phyloP scores from a whole-genome alignment of 2,888 invertebrate species.

The Endotricha flammealis region DNA sequence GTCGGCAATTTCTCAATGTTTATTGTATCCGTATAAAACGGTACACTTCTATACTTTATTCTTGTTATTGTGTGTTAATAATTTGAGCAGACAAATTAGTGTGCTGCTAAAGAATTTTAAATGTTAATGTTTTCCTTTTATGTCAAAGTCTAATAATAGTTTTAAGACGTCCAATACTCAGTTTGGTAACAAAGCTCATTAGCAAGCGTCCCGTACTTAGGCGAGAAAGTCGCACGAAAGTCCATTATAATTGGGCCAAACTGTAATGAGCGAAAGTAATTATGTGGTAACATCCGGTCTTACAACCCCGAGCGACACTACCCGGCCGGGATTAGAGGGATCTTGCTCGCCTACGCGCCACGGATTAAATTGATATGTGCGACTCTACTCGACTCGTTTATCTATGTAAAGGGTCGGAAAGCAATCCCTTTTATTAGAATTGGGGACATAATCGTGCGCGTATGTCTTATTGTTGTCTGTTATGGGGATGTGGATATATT shows the following conservation, averaged over 20 bases:
- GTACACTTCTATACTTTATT: too few species aligned
- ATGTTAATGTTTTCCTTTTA: too few species aligned
- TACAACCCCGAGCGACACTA: conserved; percentile 52
- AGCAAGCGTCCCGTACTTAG: conserved; percentile 18
- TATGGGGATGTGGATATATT: conserved; percentile 23
- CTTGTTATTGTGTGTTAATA: too few species aligned
- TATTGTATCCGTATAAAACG: too few species aligned
- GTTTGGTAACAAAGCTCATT: conserved; percentile 18
- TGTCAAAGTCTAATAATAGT: too few species aligned
- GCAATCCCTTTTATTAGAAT: conserved; percentile 67
- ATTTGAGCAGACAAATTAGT: too few species aligned
- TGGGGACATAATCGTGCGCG: conserved; percentile 59
- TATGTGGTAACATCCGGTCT: conserved; percentile 65
- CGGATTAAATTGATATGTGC: conserved; percentile 73
- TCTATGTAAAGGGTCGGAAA: conserved; percentile 65
- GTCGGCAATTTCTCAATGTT: too few species aligned
- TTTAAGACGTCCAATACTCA: conserved; percentile 10
- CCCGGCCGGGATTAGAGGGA: conserved; percentile 63
- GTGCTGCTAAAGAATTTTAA: too few species aligned
- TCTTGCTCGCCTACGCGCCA: conserved; percentile 53
- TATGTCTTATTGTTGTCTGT: conserved; percentile 61
- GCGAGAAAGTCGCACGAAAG: conserved; percentile 24
- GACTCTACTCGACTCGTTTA: conserved; percentile 64
- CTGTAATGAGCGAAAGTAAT: conserved; percentile 58
- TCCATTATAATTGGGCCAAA: conserved; percentile 37